Evolutionary conservation across 2,888 invertebrate genomes (phyloP).

Genomic region (Empis stercorea): DNA sequence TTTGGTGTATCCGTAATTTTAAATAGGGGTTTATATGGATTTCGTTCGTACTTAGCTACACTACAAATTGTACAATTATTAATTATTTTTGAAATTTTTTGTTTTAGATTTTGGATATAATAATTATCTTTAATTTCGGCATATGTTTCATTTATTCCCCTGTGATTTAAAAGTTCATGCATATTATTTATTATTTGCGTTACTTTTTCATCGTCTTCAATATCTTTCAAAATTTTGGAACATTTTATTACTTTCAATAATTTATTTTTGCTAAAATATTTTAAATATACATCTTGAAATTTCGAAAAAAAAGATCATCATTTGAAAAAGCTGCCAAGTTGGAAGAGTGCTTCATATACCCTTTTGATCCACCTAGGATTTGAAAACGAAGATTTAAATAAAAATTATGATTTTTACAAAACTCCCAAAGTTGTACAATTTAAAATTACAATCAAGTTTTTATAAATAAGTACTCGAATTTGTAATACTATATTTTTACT

Average conservation of each 20-base stretch:
- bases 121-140: slow-evolving; percentile 5
- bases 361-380: no score
- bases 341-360: no score
- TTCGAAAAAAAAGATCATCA: slow-evolving; percentile 4
- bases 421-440: no score
- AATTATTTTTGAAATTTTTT: slow-evolving; percentile 3
- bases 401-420: no score
- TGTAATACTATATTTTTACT: no score
- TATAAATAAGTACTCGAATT: no score
- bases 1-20: slow-evolving; percentile 2
- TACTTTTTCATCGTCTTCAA: slow-evolving; percentile 6
- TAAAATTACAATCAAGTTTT: no score
- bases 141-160: slow-evolving; percentile 7
- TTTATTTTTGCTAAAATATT: slow-evolving; percentile 7
- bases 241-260: slow-evolving; percentile 4
- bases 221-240: slow-evolving; percentile 4
- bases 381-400: no score
- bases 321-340: slow-evolving; percentile 5
- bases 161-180: slow-evolving; percentile 4
- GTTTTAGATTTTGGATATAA: slow-evolving; percentile 6
- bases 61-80: slow-evolving; percentile 8
- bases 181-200: not conserved
- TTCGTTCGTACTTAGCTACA: slow-evolving; percentile 3
- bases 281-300: slow-evolving; percentile 5
- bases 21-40: slow-evolving; percentile 2